Evolutionary conservation across 2,888 invertebrate genomes (phyloP).

Genomic region (Globia sparganii): DNA sequence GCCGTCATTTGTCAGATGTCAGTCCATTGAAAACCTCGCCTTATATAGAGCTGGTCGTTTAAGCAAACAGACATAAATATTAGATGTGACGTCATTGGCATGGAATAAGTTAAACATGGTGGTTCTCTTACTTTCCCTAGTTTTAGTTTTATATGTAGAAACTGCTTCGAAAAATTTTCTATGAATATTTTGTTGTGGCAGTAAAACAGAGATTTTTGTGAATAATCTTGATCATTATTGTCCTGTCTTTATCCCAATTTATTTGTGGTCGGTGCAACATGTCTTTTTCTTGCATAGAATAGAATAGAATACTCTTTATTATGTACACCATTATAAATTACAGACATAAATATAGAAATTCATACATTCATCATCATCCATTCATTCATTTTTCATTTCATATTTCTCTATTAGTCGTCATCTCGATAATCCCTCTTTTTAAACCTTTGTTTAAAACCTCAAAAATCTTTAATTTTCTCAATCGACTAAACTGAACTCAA

Average conservation of each 20-base stretch:
- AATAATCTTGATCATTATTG: no score
- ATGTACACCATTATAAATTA: no score
- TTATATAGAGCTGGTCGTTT: slow-evolving; percentile 51
- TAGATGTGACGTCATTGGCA: slow-evolving; percentile 42
- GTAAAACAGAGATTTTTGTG: neutral
- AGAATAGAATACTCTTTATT: no score
- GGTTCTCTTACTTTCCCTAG: slow-evolving; percentile 27
- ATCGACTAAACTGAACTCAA: neutral
- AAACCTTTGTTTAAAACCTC: no score
- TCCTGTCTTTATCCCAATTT: no score
- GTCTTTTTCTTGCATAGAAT: no score
- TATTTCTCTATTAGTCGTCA: no score
- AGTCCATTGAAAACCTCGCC: slow-evolving; percentile 57
- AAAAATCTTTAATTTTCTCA: neutral
- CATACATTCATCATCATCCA: no score
- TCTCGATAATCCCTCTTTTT: no score
- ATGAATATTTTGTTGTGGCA: neutral
- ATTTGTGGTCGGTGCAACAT: no score
- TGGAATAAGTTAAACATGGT: neutral
- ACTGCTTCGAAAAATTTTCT: neutral
- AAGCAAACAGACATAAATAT: slow-evolving; percentile 57
- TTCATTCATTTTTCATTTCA: no score
- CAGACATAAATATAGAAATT: no score
- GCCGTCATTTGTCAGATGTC: slow-evolving; percentile 64
- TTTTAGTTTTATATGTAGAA: neutral